A percentile compares a stretch with the other conserved stretches of the same genome.
phyloP scores from a whole-genome alignment of 2,113 vertebrate species.

The Blennius ocellaris region DNA sequence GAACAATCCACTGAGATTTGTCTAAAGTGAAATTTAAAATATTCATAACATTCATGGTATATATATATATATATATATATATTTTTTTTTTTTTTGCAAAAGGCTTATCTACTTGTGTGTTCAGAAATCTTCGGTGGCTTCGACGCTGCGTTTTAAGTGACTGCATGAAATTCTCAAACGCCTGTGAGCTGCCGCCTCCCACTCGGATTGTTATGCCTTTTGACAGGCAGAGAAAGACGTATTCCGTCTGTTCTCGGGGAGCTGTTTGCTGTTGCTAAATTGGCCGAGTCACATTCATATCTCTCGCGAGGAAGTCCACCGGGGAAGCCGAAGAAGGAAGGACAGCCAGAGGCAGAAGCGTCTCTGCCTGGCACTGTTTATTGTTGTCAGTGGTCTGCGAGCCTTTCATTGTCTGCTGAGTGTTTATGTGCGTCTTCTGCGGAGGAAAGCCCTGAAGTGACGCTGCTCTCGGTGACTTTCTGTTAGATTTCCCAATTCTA shows the following conservation, averaged over 20 bases:
- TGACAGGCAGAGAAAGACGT: slow-evolving; percentile 55
- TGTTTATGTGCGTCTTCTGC: slow-evolving; percentile 40
- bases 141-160: slow-evolving; percentile 29
- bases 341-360: slow-evolving; percentile 28
- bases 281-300: slow-evolving; percentile 44
- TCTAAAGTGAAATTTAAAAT: slow-evolving; percentile 37
- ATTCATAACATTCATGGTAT: slow-evolving; percentile 18
- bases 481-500: slow-evolving; percentile 40
- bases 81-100: too few relatives aligned
- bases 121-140: slow-evolving; percentile 15
- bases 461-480: slow-evolving; percentile 35
- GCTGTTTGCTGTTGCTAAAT: slow-evolving; percentile 53
- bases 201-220: slow-evolving; percentile 46
- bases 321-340: slow-evolving; percentile 41
- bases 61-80: too few relatives aligned
- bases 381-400: slow-evolving; percentile 41
- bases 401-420: slow-evolving; percentile 36
- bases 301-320: slow-evolving; percentile 49
- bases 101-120: slow-evolving; percentile 35
- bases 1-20: slow-evolving; percentile 12
- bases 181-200: slow-evolving; percentile 44
- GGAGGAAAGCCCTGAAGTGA: slow-evolving; percentile 35
- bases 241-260: slow-evolving; percentile 51
- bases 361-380: slow-evolving; percentile 57
- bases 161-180: slow-evolving; percentile 51